A percentile compares a stretch with the other conserved stretches of the same genome.
phyloP scores from a whole-genome alignment of 2,888 invertebrate genomes.

The Bembecia ichneumoniformis region DNA sequence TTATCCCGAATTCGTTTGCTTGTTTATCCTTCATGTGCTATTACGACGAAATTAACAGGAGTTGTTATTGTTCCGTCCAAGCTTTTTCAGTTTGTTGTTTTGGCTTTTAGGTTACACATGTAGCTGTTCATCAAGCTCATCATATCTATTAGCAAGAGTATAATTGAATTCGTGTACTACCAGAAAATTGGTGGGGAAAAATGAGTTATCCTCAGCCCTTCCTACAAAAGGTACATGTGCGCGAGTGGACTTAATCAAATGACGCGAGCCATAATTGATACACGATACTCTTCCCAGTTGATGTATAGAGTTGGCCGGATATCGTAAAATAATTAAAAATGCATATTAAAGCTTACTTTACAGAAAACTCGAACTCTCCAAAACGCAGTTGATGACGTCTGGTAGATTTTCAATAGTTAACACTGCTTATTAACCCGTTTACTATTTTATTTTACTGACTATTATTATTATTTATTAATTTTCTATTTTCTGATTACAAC shows the following conservation, averaged over 20 bases:
- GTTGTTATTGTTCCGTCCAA: slow-evolving; percentile 20
- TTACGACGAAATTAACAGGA: slow-evolving; percentile 32
- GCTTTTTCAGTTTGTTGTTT: too few relatives aligned
- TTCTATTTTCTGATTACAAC: too few relatives aligned
- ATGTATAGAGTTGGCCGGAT: not conserved
- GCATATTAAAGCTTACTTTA: too few relatives aligned
- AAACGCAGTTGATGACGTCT: too few relatives aligned
- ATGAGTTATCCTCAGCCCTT: slow-evolving; percentile 50
- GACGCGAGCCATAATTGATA: slow-evolving; percentile 13
- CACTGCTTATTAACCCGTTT: too few relatives aligned
- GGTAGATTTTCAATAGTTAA: too few relatives aligned
- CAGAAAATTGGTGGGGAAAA: slow-evolving; percentile 47
- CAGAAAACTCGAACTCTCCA: too few relatives aligned
- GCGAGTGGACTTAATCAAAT: slow-evolving; percentile 36
- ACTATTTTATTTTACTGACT: too few relatives aligned
- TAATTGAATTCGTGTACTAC: slow-evolving; percentile 26
- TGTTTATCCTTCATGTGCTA: slow-evolving; percentile 45
- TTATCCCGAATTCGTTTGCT: slow-evolving; percentile 43
- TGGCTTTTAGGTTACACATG: too few relatives aligned
- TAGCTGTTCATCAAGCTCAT: too few relatives aligned
- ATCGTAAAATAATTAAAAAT: too few relatives aligned
- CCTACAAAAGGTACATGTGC: slow-evolving; percentile 24
- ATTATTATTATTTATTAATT: too few relatives aligned
- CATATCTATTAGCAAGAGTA: slow-evolving; percentile 9
- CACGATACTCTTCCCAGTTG: not conserved